These are phyloP conservation scores for Cancer borealis DNA, from an alignment of 2,888 invertebrate species.

Conservation along the genomic window DNA sequence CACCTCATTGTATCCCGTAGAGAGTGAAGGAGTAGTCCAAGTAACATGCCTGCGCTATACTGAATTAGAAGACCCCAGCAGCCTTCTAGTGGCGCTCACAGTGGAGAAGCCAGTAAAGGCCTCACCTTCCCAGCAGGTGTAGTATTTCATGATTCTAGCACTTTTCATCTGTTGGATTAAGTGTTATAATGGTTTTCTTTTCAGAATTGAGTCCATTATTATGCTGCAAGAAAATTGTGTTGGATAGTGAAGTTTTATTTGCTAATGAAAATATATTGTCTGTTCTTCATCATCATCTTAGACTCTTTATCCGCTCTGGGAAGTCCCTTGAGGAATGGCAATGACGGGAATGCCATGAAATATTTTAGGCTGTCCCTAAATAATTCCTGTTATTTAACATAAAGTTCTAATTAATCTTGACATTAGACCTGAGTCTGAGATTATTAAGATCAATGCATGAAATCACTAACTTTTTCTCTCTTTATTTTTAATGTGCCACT, in stretches of 20 bases:
- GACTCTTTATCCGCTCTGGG: too few relatives aligned
- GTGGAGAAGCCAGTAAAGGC: conserved; percentile 54
- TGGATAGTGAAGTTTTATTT: neutral
- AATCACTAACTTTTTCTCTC: too few relatives aligned
- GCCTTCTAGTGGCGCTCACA: conserved; percentile 67
- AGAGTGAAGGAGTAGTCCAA: conserved; percentile 65
- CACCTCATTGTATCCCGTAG: conserved; percentile 30
- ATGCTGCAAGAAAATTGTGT: neutral
- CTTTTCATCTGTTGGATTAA: neutral
- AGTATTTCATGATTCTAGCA: neutral
- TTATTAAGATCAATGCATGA: neutral
- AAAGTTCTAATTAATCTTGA: too few relatives aligned
- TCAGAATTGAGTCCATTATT: neutral
- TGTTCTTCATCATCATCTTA: too few relatives aligned
- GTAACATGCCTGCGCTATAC: conserved; percentile 66
- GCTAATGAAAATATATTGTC: neutral
- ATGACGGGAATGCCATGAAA: too few relatives aligned
- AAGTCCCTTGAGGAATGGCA: too few relatives aligned
- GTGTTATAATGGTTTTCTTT: neutral
- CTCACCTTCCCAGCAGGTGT: conserved; percentile 61
- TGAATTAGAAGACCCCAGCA: conserved; percentile 68
- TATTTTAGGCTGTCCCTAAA: too few relatives aligned
- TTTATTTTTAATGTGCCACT: too few relatives aligned
- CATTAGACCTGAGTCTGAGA: neutral
- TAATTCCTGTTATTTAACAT: too few relatives aligned